These are phyloP conservation scores for Syrmaticus mikado DNA, from an alignment of 2,113 vertebrate species.

Conservation along the genomic window DNA sequence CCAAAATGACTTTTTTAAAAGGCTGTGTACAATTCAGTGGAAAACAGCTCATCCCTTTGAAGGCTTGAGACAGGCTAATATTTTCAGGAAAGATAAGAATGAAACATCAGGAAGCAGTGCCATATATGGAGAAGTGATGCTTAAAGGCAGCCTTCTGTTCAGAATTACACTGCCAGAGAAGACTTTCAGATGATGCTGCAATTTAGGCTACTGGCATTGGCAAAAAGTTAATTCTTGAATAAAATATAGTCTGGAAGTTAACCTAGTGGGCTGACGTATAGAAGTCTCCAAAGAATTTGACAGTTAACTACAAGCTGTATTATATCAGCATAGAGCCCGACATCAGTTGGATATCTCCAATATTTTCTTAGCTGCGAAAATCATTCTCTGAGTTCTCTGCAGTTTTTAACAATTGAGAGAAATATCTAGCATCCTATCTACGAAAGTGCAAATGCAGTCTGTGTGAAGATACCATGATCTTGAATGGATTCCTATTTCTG, in stretches of 20 bases:
- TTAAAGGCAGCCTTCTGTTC: slow-evolving; percentile 40
- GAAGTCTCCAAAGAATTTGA: slow-evolving; percentile 2
- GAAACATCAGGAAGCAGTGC: slow-evolving; percentile 18
- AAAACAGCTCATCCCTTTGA: slow-evolving; percentile 59
- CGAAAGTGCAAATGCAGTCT: neutral
- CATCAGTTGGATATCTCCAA: neutral
- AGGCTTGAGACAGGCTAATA: slow-evolving; percentile 60
- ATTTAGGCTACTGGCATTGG: neutral
- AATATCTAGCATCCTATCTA: neutral
- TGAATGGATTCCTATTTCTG: neutral
- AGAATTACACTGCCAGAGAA: slow-evolving; percentile 9
- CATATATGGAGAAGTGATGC: neutral
- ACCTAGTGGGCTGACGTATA: slow-evolving; percentile 25
- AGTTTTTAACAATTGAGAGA: neutral
- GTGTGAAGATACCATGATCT: neutral
- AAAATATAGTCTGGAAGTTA: slow-evolving; percentile 25
- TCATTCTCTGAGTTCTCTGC: neutral
- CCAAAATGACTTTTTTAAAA: slow-evolving; percentile 62
- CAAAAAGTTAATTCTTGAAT: slow-evolving; percentile 59
- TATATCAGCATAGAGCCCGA: neutral
- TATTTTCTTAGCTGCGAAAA: neutral
- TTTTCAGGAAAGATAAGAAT: slow-evolving; percentile 52
- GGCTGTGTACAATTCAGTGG: slow-evolving; percentile 47
- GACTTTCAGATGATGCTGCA: neutral
- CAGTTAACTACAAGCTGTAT: neutral